Conservation (phyloP, 2,797 vertebrate genomes). For the Pteronotus mesoamericanus region DNA sequence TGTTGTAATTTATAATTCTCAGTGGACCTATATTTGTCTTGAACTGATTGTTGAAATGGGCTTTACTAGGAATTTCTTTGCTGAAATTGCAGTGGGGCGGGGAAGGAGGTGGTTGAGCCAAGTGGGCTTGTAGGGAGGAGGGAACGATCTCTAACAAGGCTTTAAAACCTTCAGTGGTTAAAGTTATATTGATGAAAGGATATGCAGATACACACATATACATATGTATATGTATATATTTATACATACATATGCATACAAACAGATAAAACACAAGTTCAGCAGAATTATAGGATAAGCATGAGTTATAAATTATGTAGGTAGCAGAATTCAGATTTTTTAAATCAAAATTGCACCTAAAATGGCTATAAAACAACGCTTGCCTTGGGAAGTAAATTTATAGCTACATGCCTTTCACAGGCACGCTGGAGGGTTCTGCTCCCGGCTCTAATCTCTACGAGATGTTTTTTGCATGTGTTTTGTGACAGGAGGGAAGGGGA, state of each 20-base stretch:
- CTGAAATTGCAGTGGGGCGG: conserved; percentile 57
- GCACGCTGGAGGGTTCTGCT: conserved; percentile 76
- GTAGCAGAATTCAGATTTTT: conserved; percentile 70
- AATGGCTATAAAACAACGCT: conserved; percentile 70
- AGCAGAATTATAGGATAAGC: conserved; percentile 49
- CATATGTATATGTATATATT: not conserved
- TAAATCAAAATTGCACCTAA: conserved; percentile 58
- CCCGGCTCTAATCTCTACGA: conserved; percentile 76
- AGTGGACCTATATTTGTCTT: conserved; percentile 81
- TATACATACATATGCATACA: not conserved
- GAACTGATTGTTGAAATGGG: conserved; percentile 81
- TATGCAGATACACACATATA: conserved; percentile 32
- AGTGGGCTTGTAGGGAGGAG: conserved; percentile 47
- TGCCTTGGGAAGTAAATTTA: conserved; percentile 73
- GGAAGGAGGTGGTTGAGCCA: conserved; percentile 53
- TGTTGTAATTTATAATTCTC: conserved; percentile 83
- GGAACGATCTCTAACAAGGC: conserved; percentile 77
- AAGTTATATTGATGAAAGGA: conserved; percentile 74
- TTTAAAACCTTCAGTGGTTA: conserved; percentile 76
- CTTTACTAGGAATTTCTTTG: conserved; percentile 82
- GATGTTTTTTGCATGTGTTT: conserved; percentile 79
- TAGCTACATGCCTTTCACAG: conserved; percentile 74
- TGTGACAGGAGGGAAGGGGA: conserved; percentile 78
- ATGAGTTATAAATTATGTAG: conserved; percentile 74
- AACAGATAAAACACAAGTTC: not conserved